These are phyloP conservation scores for Cinara cedri DNA, from an alignment of 2,888 invertebrate species.

Conservation along the genomic window DNA sequence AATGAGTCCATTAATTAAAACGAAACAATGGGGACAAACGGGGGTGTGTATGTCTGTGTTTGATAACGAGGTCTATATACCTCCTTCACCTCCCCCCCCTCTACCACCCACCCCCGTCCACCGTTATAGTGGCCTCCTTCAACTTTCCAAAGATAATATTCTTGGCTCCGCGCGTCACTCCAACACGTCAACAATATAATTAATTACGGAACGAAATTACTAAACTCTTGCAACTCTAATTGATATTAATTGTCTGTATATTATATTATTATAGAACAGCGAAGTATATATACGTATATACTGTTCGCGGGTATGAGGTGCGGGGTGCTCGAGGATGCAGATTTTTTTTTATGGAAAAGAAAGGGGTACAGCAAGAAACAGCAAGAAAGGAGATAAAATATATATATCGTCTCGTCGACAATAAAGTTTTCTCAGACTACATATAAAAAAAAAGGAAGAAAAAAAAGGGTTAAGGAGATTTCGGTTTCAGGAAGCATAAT, in stretches of 20 bases:
- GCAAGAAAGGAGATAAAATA: neutral
- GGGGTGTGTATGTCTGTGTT: conserved; percentile 57
- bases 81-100: neutral
- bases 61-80: conserved; percentile 52
- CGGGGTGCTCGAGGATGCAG: conserved; percentile 8
- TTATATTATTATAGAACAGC: conserved; percentile 20
- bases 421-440: conserved; percentile 45
- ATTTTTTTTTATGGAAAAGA: conserved; percentile 31
- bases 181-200: conserved; percentile 57
- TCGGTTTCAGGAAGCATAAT: conserved; percentile 54
- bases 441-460: conserved; percentile 4
- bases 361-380: neutral
- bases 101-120: neutral
- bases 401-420: conserved; percentile 27
- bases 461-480: conserved; percentile 52
- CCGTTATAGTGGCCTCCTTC: conserved; percentile 36
- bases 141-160: conserved; percentile 57
- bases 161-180: conserved; percentile 54
- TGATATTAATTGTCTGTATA: conserved; percentile 56
- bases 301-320: neutral
- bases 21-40: conserved; percentile 56
- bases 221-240: conserved; percentile 57
- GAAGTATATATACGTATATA: neutral
- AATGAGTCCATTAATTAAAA: conserved; percentile 57
- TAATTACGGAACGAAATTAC: conserved; percentile 57